Percentiles rank a stretch among this genome's conserved stretches.
These are phyloP conservation scores for Zaprionus vittiger DNA, from an alignment of 1,140 invertebrate species.

Conservation along the genomic window DNA sequence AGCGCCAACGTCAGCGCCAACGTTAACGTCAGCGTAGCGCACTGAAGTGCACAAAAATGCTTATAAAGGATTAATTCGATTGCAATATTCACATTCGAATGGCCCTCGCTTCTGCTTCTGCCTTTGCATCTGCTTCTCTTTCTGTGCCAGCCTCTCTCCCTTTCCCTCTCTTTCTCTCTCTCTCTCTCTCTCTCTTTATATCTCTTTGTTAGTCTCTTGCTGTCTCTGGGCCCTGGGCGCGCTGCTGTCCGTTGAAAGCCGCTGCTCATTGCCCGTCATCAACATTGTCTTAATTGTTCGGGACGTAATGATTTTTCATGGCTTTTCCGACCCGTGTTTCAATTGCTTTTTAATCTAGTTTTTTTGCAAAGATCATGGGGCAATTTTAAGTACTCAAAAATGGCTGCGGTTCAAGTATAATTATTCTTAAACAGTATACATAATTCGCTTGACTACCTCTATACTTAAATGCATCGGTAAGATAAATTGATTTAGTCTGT, in stretches of 20 bases:
- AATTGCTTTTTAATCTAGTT: slow-evolving; percentile 42
- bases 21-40: slow-evolving; percentile 30
- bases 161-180: neutral
- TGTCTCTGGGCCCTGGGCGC: slow-evolving; percentile 1
- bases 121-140: slow-evolving; percentile 7
- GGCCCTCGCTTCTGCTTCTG: neutral
- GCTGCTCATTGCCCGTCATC: slow-evolving; percentile 55
- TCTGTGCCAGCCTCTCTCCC: neutral
- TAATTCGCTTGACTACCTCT: no score
- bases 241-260: slow-evolving; percentile 16
- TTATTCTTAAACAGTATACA: no score
- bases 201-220: neutral
- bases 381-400: neutral
- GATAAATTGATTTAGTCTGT: no score
- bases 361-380: neutral
- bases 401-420: neutral
- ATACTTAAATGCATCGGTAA: no score
- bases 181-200: neutral
- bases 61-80: slow-evolving; percentile 82
- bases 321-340: slow-evolving; percentile 18
- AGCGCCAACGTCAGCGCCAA: slow-evolving; percentile 12
- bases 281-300: slow-evolving; percentile 47
- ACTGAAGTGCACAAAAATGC: slow-evolving; percentile 77
- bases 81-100: slow-evolving; percentile 68
- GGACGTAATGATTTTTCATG: slow-evolving; percentile 51